Evolutionary conservation across 2,113 vertebrate genomes (phyloP).

Genomic region (Butorides virescens): DNA sequence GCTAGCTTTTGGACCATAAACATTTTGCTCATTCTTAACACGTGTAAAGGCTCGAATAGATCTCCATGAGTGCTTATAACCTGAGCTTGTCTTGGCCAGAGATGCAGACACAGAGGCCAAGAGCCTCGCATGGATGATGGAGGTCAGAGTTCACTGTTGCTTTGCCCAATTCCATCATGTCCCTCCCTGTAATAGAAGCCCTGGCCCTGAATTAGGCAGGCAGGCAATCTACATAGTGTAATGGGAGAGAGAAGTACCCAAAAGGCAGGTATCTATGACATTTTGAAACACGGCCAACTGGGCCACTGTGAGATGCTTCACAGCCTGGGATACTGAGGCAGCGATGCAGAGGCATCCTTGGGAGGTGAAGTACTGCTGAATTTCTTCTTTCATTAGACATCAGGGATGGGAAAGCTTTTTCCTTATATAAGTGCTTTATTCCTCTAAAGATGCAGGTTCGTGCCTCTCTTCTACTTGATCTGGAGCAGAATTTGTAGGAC

Average conservation of each 20-base stretch:
- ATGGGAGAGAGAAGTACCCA: constrained; percentile 21
- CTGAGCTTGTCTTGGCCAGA: neutral
- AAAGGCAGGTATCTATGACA: neutral
- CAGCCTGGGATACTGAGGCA: neutral
- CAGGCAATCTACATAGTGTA: neutral
- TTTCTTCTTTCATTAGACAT: neutral
- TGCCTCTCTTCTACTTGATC: neutral
- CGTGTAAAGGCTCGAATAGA: neutral
- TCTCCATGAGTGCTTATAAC: neutral
- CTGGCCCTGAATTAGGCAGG: neutral
- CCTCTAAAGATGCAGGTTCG: neutral
- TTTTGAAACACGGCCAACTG: constrained; percentile 13
- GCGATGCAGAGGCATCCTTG: neutral
- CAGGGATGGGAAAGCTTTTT: neutral
- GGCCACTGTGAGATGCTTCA: neutral
- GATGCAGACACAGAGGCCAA: neutral
- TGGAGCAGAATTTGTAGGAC: neutral
- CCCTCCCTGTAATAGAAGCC: neutral
- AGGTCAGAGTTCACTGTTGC: neutral
- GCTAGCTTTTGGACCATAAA: neutral
- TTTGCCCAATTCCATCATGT: neutral
- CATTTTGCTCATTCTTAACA: neutral
- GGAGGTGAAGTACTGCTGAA: neutral
- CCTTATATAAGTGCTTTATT: neutral
- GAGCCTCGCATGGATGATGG: neutral